Evolutionary conservation across 2,113 vertebrate genomes (phyloP).

Genomic region (Colinus virginianus): DNA sequence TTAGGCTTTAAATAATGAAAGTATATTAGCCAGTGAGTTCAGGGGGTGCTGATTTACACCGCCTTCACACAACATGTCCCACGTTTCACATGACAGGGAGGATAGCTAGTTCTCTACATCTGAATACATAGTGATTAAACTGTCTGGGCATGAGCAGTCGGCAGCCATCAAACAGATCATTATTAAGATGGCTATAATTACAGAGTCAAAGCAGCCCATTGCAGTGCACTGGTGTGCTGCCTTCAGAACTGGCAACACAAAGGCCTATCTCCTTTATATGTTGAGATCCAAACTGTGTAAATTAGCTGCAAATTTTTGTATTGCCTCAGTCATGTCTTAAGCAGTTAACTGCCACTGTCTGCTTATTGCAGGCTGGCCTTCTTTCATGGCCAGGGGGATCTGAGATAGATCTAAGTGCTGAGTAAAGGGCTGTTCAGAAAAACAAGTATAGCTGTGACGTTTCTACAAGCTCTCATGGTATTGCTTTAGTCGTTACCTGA

Average conservation of each 20-base stretch:
- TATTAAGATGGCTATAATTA: conserved; percentile 71
- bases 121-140: conserved; percentile 59
- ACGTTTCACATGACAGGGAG: conserved; percentile 56
- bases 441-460: conserved; percentile 63
- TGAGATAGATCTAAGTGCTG: conserved; percentile 55
- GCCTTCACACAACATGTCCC: conserved; percentile 57
- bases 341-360: conserved; percentile 60
- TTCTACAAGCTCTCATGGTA: conserved; percentile 67
- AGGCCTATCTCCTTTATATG: conserved; percentile 76
- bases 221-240: conserved; percentile 75
- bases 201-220: conserved; percentile 32
- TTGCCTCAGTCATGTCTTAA: conserved; percentile 24
- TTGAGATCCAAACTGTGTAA: conserved; percentile 69
- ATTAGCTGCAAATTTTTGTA: conserved; percentile 66
- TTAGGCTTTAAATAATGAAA: conserved; percentile 23
- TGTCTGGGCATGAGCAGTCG: conserved; percentile 63
- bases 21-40: conserved; percentile 4
- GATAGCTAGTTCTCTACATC: conserved; percentile 38
- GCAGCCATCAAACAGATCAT: conserved; percentile 46
- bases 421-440: conserved; percentile 51
- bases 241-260: conserved; percentile 77
- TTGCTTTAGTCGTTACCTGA: conserved; percentile 84
- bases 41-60: neutral
- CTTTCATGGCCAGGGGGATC: conserved; percentile 9
- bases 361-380: conserved; percentile 43